Percentiles rank a stretch among this genome's conserved stretches.
phyloP scores from a whole-genome alignment of 2,113 vertebrate genomes.

The Vulpes ferrilata region DNA sequence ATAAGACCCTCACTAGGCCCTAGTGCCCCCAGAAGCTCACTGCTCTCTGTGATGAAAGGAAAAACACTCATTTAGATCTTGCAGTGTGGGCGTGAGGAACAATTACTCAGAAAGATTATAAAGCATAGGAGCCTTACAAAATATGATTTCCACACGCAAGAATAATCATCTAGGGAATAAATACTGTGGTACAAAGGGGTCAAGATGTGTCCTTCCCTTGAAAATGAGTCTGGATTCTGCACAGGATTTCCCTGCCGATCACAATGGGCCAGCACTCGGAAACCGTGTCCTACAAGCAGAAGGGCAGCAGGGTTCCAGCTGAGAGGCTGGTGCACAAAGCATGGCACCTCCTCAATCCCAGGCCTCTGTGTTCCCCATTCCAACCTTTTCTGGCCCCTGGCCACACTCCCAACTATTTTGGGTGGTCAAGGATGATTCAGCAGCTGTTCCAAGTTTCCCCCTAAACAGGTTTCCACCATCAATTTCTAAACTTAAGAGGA shows the following conservation, averaged over 20 bases:
- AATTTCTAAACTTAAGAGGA: constrained; percentile 51
- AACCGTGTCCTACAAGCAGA: not conserved
- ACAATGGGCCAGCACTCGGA: not conserved
- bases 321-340: not conserved
- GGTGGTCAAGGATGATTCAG: not conserved
- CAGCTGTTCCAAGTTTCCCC: not conserved
- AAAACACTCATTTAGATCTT: not conserved
- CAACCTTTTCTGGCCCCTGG: too few species aligned
- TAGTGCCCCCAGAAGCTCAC: not conserved
- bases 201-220: not conserved
- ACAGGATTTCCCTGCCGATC: not conserved
- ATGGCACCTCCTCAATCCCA: rapidly evolving
- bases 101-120: constrained; percentile 44
- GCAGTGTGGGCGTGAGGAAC: not conserved
- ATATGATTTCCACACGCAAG: not conserved
- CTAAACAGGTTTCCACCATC: not conserved
- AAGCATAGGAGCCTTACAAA: constrained; percentile 19
- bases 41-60: not conserved
- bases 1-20: not conserved
- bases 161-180: not conserved
- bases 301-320: not conserved
- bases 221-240: not conserved
- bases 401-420: not conserved
- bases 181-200: not conserved
- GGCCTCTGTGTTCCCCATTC: not conserved